Conservation (phyloP, 2,888 invertebrate genomes). For the Clivina fossor region DNA sequence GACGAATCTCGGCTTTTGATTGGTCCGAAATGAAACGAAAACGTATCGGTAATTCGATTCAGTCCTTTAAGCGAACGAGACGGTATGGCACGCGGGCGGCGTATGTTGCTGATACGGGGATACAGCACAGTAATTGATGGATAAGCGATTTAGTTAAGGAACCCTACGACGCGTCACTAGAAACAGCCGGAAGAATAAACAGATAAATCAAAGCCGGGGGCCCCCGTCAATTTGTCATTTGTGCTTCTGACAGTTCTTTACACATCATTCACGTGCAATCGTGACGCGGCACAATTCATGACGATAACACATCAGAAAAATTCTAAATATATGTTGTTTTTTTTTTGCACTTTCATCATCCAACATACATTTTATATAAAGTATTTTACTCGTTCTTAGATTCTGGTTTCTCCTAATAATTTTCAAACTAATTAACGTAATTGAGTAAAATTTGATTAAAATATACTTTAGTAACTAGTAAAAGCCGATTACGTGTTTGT, state of each 20-base stretch:
- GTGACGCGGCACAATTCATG: neutral
- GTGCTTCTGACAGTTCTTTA: slow-evolving; percentile 30
- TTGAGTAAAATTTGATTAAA: no score
- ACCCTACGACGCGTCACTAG: slow-evolving; percentile 21
- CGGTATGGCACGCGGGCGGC: neutral
- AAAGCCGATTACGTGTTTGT: no score
- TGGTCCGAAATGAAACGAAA: no score
- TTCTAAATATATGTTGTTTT: no score
- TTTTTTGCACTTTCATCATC: no score
- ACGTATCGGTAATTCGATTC: neutral
- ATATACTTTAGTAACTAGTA: no score
- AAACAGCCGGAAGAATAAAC: slow-evolving; percentile 31
- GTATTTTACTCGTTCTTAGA: no score
- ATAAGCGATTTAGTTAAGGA: slow-evolving; percentile 32
- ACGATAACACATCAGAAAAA: no score
- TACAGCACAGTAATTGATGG: slow-evolving; percentile 28
- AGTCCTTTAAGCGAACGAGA: neutral
- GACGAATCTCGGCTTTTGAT: no score
- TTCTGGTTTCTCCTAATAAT: no score
- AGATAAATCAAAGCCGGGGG: slow-evolving; percentile 33
- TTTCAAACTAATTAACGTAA: no score
- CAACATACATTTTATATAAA: no score
- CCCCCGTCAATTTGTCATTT: slow-evolving; percentile 29
- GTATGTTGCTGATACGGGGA: slow-evolving; percentile 6
- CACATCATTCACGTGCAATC: slow-evolving; percentile 22